Conservation (phyloP, 2,888 invertebrate species). For the Ceraclea dissimilis region DNA sequence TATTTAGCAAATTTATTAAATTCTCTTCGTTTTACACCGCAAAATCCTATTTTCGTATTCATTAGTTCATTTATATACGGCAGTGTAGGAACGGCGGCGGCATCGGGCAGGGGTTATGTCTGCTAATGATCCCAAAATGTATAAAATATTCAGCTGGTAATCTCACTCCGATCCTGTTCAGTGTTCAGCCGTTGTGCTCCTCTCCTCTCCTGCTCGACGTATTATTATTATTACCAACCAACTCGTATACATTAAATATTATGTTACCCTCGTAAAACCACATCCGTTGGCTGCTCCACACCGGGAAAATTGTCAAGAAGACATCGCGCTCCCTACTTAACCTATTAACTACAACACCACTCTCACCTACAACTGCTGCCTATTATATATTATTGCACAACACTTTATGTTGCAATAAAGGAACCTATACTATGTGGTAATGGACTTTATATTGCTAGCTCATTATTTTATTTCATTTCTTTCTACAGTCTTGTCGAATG, state of each 20-base stretch:
- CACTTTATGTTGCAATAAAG: not conserved
- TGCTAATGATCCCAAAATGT: slow-evolving; percentile 16
- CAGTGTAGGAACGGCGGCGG: too few relatives aligned
- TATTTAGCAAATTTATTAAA: not conserved
- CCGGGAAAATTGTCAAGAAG: slow-evolving; percentile 2
- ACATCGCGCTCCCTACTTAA: not conserved
- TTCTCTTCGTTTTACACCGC: not conserved
- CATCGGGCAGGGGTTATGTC: not conserved
- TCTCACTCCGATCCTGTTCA: slow-evolving; percentile 3
- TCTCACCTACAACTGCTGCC: not conserved
- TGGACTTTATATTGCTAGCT: not conserved
- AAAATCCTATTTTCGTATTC: not conserved
- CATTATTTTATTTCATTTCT: too few relatives aligned
- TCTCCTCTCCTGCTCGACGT: not conserved
- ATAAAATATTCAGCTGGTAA: slow-evolving; percentile 18
- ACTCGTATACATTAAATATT: slow-evolving; percentile 3
- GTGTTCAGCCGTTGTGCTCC: not conserved
- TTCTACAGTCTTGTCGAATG: too few relatives aligned
- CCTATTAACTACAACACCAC: not conserved
- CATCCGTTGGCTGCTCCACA: slow-evolving; percentile 1
- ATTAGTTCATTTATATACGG: not conserved
- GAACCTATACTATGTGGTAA: not conserved
- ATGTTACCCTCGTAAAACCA: slow-evolving; percentile 3
- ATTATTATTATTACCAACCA: not conserved
- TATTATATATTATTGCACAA: not conserved